Conservation (phyloP, 2,888 invertebrate genomes). For the Stictocephala bisonia region DNA sequence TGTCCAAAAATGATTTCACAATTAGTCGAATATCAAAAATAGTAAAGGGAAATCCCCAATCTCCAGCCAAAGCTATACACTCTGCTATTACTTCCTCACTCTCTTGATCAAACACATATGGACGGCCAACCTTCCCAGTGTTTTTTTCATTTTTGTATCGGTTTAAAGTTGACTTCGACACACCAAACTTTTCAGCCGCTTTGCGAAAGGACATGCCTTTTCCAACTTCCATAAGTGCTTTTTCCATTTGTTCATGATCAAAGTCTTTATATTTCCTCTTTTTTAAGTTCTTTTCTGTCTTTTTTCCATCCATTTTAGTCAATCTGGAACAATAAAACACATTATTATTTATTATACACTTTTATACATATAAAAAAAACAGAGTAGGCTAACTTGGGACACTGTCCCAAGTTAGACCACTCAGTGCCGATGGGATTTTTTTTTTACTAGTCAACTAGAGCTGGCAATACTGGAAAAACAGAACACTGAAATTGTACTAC, state of each 20-base stretch:
- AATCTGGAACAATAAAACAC: too few species aligned
- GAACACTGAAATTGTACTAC: too few species aligned
- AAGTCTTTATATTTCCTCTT: slow-evolving; percentile 37
- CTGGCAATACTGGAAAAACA: too few species aligned
- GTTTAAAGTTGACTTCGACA: slow-evolving; percentile 12
- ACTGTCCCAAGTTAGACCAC: too few species aligned
- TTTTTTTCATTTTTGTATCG: neutral
- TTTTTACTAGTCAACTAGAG: too few species aligned
- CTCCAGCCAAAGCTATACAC: slow-evolving; percentile 42
- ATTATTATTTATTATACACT: too few species aligned
- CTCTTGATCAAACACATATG: slow-evolving; percentile 33
- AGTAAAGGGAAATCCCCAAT: slow-evolving; percentile 51
- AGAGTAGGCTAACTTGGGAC: too few species aligned
- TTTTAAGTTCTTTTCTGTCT: too few species aligned
- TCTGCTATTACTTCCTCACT: slow-evolving; percentile 40
- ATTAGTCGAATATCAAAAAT: slow-evolving; percentile 48
- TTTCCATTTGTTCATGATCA: neutral
- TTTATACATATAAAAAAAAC: too few species aligned
- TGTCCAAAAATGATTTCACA: too few species aligned
- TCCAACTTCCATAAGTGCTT: slow-evolving; percentile 20
- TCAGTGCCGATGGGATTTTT: too few species aligned
- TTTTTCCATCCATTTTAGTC: too few species aligned
- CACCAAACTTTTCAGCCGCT: slow-evolving; percentile 29
- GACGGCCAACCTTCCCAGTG: slow-evolving; percentile 44
- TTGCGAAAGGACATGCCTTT: slow-evolving; percentile 15